Evolutionary conservation across 2,113 vertebrate species (phyloP).

Genomic region (Pseudonaja textilis): DNA sequence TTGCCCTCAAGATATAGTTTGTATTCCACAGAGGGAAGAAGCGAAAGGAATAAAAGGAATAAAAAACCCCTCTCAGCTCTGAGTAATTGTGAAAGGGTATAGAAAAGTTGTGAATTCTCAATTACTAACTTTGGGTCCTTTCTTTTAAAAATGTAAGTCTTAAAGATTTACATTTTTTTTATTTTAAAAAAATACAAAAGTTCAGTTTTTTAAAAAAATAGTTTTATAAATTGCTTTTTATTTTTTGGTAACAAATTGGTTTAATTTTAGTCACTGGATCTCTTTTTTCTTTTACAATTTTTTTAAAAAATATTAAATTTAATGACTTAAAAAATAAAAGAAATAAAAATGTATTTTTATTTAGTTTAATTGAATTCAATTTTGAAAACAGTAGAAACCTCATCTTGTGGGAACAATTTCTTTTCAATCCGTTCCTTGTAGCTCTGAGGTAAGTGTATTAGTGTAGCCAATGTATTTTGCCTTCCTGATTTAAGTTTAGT

Average conservation of each 20-base stretch:
- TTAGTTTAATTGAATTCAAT: neutral
- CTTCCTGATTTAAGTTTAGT: neutral
- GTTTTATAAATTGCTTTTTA: neutral
- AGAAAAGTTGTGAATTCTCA: neutral
- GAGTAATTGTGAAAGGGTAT: neutral
- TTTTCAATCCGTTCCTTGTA: neutral
- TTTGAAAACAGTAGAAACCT: neutral
- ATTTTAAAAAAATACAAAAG: neutral
- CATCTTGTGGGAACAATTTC: neutral
- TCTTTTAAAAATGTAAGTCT: neutral
- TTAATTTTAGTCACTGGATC: neutral
- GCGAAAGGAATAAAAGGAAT: too few species aligned
- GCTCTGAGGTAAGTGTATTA: neutral
- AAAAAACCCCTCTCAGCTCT: neutral
- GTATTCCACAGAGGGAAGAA: too few species aligned
- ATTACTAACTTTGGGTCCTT: neutral
- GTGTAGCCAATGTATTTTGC: neutral
- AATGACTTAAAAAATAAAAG: neutral
- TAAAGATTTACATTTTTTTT: neutral
- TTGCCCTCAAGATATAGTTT: too few species aligned
- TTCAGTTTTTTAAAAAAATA: neutral
- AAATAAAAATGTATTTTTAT: neutral
- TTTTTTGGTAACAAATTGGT: neutral
- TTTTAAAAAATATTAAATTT: neutral
- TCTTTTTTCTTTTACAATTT: neutral